These are phyloP conservation scores for Psittacula cyanocephala DNA, from an alignment of 2,113 vertebrate genomes.

Conservation along the genomic window DNA sequence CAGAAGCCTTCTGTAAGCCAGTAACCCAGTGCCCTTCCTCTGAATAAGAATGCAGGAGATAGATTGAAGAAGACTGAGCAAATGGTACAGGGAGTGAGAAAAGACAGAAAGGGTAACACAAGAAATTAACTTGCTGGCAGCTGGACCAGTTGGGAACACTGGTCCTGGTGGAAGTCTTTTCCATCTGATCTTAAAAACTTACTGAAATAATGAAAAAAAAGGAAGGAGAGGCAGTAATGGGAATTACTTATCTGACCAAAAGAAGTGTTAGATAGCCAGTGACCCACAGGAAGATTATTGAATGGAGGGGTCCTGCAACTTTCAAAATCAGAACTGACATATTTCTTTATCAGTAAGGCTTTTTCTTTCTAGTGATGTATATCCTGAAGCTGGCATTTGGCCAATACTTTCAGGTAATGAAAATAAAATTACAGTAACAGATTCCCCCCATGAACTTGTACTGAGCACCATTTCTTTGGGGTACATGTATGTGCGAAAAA, in stretches of 20 bases:
- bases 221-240: neutral
- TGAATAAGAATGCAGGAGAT: neutral
- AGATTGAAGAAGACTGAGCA: neutral
- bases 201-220: neutral
- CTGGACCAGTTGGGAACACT: neutral
- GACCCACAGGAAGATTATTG: neutral
- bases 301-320: neutral
- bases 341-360: neutral
- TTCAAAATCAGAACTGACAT: neutral
- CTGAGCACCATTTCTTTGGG: neutral
- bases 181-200: neutral
- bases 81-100: neutral
- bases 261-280: neutral
- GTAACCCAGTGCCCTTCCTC: neutral
- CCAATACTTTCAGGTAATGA: neutral
- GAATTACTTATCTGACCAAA: neutral
- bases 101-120: neutral
- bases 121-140: neutral
- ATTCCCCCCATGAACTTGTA: neutral
- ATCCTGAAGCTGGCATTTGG: neutral
- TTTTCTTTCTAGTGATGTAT: neutral
- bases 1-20: neutral
- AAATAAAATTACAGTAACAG: neutral
- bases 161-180: neutral
- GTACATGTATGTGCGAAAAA: neutral